phyloP scores from a whole-genome alignment of 2,113 vertebrate species.

The Gobio gobio region DNA sequence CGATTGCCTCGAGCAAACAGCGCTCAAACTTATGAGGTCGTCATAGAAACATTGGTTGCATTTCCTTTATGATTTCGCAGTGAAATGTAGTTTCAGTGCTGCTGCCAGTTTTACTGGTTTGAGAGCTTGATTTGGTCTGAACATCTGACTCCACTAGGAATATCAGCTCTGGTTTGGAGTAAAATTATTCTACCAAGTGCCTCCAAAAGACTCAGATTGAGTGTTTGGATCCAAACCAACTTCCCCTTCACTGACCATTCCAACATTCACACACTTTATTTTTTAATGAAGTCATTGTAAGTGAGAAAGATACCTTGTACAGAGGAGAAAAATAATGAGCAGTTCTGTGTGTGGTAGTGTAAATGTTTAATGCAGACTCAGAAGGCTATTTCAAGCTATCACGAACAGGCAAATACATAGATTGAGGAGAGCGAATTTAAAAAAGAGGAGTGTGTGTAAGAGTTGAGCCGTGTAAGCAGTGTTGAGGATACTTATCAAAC shows the following conservation, averaged over 20 bases:
- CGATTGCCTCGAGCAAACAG: not conserved
- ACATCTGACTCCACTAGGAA: not conserved
- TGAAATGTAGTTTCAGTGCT: not conserved
- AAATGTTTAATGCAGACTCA: slow-evolving; percentile 18
- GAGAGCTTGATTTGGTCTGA: not conserved
- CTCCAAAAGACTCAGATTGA: not conserved
- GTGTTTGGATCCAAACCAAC: not conserved
- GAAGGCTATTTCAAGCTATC: not conserved
- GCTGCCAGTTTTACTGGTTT: not conserved
- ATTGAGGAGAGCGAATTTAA: not conserved
- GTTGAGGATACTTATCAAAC: slow-evolving; percentile 7
- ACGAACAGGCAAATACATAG: not conserved
- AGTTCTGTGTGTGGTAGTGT: not conserved
- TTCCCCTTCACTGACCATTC: slow-evolving; percentile 12
- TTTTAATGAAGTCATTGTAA: slow-evolving; percentile 23
- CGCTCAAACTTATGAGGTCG: not conserved
- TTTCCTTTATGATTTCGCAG: slow-evolving; percentile 4
- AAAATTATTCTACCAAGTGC: not conserved
- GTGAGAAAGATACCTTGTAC: slow-evolving; percentile 19
- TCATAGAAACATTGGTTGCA: slow-evolving; percentile 13
- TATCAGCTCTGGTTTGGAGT: not conserved
- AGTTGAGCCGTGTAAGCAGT: not conserved
- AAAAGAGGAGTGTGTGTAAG: not conserved
- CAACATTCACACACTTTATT: slow-evolving; percentile 1
- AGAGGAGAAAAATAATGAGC: slow-evolving; percentile 26